These are phyloP conservation scores for Cosmia pyralina DNA, from an alignment of 2,888 invertebrate species.

Conservation along the genomic window DNA sequence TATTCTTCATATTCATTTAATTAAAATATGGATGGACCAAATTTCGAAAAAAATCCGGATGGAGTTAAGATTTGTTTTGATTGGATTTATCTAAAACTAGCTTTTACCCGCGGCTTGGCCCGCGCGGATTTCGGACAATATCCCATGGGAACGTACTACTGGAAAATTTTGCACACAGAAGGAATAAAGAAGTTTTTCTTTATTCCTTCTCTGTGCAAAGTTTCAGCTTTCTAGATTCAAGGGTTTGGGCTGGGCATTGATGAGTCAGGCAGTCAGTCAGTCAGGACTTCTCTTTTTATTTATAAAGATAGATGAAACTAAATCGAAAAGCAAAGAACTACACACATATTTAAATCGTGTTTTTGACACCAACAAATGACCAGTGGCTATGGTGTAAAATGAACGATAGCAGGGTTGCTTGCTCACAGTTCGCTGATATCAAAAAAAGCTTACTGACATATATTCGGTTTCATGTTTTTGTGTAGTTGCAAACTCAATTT, in stretches of 20 bases:
- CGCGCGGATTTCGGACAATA: too few species aligned
- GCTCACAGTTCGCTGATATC: not conserved
- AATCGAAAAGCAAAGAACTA: not conserved
- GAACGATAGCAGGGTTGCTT: not conserved
- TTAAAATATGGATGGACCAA: too few species aligned
- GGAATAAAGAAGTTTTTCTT: too few species aligned
- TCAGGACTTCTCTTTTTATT: too few species aligned
- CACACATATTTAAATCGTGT: not conserved
- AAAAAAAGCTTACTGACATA: not conserved
- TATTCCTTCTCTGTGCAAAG: too few species aligned
- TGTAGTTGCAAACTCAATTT: not conserved
- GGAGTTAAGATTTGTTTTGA: not conserved
- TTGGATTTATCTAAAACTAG: not conserved
- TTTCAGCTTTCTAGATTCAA: too few species aligned
- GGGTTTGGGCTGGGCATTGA: too few species aligned
- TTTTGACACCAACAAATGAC: slow-evolving; percentile 1
- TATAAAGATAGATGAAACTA: not conserved
- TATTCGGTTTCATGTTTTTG: not conserved
- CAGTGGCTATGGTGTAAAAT: not conserved
- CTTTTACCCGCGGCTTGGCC: too few species aligned
- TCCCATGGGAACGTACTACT: too few species aligned
- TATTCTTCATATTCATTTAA: not conserved
- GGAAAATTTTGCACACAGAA: too few species aligned
- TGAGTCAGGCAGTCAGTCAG: too few species aligned
- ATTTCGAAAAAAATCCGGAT: not conserved